Conservation (phyloP, 2,888 invertebrate species). For the Neoitamus cyanurus region DNA sequence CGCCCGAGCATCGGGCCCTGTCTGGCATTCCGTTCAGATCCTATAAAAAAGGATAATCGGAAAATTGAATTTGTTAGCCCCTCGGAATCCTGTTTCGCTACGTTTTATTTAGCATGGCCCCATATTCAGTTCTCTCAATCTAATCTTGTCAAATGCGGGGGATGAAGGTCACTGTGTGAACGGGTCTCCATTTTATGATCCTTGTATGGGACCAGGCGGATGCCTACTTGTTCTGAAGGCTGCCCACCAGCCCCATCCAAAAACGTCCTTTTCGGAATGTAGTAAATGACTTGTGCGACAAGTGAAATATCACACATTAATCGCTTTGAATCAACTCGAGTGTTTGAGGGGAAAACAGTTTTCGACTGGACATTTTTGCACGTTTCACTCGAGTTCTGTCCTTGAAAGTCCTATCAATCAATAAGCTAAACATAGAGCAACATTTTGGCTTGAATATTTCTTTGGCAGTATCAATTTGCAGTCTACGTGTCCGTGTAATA, state of each 20-base stretch:
- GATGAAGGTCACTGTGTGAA: background rate
- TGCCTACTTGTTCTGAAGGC: background rate
- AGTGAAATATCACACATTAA: background rate
- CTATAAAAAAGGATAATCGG: constrained; percentile 36
- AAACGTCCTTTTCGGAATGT: background rate
- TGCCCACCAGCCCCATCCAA: background rate
- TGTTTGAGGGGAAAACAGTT: background rate
- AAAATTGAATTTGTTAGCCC: constrained; percentile 35
- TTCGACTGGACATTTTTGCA: background rate
- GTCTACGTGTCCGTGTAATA: no score
- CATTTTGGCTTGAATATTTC: background rate
- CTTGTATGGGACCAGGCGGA: background rate
- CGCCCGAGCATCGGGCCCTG: background rate
- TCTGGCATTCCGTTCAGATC: constrained; percentile 21
- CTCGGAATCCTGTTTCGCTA: background rate
- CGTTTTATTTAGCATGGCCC: constrained; percentile 4
- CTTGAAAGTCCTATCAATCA: background rate
- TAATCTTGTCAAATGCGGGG: background rate
- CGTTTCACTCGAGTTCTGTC: background rate
- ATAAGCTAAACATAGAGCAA: background rate
- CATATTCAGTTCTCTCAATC: constrained; percentile 8
- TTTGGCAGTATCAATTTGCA: no score
- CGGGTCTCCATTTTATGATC: background rate
- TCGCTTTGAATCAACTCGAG: background rate
- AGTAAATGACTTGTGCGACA: background rate